These are phyloP conservation scores for Procavia capensis DNA, from an alignment of 2,113 vertebrate genomes.

Conservation along the genomic window DNA sequence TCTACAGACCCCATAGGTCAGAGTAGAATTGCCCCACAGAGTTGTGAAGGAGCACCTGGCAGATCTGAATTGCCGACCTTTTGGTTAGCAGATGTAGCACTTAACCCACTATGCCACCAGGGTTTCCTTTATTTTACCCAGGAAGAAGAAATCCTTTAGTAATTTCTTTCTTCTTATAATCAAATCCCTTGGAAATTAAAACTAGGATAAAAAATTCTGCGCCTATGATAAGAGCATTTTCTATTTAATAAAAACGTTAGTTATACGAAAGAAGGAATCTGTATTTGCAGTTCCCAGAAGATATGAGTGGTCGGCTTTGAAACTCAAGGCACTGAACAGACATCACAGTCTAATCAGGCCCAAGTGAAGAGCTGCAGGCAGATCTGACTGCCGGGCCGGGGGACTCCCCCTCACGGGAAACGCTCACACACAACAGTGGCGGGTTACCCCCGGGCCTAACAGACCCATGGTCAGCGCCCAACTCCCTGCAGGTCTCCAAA, in stretches of 20 bases:
- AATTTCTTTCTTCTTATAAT: conserved; percentile 42
- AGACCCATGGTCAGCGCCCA: neutral
- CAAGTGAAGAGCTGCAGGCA: neutral
- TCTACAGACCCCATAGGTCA: too few species aligned
- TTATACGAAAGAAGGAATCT: neutral
- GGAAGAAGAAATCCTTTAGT: neutral
- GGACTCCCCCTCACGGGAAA: conserved; percentile 7
- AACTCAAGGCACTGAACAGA: conserved; percentile 17
- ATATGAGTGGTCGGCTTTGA: conserved; percentile 13
- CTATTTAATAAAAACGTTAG: conserved; percentile 54
- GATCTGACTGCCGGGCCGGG: too few species aligned
- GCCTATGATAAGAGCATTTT: conserved; percentile 1
- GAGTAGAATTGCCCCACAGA: too few species aligned
- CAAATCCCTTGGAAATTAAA: conserved; percentile 2
- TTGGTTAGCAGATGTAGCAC: too few species aligned
- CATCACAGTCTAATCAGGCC: conserved; percentile 24
- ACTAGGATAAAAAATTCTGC: neutral
- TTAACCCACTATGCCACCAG: too few species aligned
- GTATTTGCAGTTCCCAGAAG: conserved; percentile 48
- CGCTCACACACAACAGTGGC: neutral
- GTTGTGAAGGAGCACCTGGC: too few species aligned
- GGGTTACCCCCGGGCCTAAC: neutral
- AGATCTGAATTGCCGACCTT: too few species aligned
- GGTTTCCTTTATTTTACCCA: conserved; percentile 33
- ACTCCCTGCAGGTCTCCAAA: neutral